Base-by-base conservation (phyloP, 2,113 vertebrate species). In the Ondatra zibethicus region DNA sequence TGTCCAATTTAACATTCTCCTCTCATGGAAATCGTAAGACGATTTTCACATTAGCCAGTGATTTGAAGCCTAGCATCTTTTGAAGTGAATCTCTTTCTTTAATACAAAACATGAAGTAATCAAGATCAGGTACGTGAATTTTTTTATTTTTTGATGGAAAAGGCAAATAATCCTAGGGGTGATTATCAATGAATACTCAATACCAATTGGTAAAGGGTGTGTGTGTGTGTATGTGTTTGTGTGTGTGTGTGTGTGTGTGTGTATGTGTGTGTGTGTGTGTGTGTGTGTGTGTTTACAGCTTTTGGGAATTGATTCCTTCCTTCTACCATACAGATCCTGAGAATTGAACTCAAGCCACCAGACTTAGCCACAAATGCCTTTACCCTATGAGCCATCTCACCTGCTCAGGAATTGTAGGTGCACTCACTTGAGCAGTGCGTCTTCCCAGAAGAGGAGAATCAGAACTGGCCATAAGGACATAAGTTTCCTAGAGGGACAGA, bases 1-100 rank as follows among this genome's bases (percentile, higher is more conserved):
- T 95, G 92, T 95, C n/a, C 77, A 95, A 95, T 91, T 95, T 93
- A 86, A 92, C 85, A 94, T 89, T 95, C 96, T 96, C 76, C 66
- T 93, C 91, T 95, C 82, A 75, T 91, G 95, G 89, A 47, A 95
- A 96, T 91, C 77, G 1, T 94, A 82, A 94, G 91, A 84, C 13
- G 50, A 96, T 84, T 97, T 97, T 97, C 90, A 96, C 42, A 96
- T 96, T 94, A 92, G 87, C 75, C 76, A 61, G 63, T 93, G 75
- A 92, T 95, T 95, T 97, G 63, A 97, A 94, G 85, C 27, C 70
- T 91, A 73, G 39, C 42, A 50, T 82, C 76, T 94, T 95, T 73
- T 21, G 23, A 42, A 88, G 45, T 13, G 36, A 92, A 39, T 82
- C 80, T 31, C 66, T 31, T 73, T 84, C 10, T 87, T 66, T 73